These are phyloP conservation scores for Bostrychus sinensis DNA, from an alignment of 2,113 vertebrate genomes.

Conservation along the genomic window DNA sequence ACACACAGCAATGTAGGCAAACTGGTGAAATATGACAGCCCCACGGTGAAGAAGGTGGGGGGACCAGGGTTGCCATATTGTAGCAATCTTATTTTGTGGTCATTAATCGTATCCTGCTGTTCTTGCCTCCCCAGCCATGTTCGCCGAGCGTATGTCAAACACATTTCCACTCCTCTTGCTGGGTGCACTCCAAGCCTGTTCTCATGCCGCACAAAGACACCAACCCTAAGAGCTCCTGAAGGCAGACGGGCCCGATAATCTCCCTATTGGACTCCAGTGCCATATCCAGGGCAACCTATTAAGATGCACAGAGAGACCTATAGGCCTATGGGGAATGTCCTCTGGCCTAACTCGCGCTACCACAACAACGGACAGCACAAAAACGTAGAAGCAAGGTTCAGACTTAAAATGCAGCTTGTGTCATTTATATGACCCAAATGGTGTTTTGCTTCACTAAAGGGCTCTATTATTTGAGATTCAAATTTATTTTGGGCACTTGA, in stretches of 20 bases:
- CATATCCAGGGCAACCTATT: constrained; percentile 56
- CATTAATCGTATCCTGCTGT: constrained; percentile 89
- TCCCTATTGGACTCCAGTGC: constrained; percentile 62
- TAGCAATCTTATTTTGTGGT: constrained; percentile 84
- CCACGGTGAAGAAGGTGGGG: constrained; percentile 70
- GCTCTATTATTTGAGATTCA: not conserved
- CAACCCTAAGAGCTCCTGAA: constrained; percentile 67
- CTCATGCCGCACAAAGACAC: constrained; percentile 69
- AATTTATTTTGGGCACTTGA: not conserved
- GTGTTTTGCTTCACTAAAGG: not conserved
- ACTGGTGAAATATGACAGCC: constrained; percentile 82
- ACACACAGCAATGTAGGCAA: constrained; percentile 60
- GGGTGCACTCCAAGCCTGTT: constrained; percentile 67
- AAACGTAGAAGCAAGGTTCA: not conserved
- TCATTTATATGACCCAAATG: not conserved
- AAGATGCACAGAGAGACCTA: constrained; percentile 53
- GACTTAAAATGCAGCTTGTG: not conserved
- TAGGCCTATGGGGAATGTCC: constrained; percentile 50
- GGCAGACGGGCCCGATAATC: constrained; percentile 71
- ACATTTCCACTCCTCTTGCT: constrained; percentile 81
- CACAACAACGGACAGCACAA: constrained; percentile 12
- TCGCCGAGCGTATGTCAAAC: constrained; percentile 82
- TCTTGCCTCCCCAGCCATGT: constrained; percentile 74
- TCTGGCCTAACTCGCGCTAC: constrained; percentile 19
- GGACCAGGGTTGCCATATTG: constrained; percentile 82